Percentiles rank a stretch among this genome's conserved stretches.
phyloP scores from a whole-genome alignment of 2,888 invertebrate species.

The Cephus pygmeus region DNA sequence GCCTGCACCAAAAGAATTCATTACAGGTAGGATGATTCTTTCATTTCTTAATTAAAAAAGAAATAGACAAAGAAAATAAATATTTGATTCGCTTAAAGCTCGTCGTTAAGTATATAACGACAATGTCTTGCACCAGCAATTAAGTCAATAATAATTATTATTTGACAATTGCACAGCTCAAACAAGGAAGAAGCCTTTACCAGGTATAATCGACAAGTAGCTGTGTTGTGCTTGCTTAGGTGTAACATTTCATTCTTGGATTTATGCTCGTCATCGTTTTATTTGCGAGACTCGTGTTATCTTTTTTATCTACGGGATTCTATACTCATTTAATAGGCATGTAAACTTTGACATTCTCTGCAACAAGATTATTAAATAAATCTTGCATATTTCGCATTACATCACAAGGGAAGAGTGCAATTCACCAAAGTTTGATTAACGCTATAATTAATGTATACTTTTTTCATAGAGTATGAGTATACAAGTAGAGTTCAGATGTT shows the following conservation, averaged over 20 bases:
- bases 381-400: not conserved
- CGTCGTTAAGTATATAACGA: slow-evolving; percentile 1
- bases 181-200: slow-evolving; percentile 62
- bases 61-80: not conserved
- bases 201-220: slow-evolving; percentile 57
- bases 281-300: not conserved
- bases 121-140: not conserved
- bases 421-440: not conserved
- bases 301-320: not conserved
- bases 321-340: not conserved
- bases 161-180: slow-evolving; percentile 60
- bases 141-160: slow-evolving; percentile 29
- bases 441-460: not conserved
- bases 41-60: slow-evolving; percentile 15
- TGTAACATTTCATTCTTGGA: slow-evolving; percentile 23
- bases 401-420: not conserved
- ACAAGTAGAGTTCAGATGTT: not conserved
- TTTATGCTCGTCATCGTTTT: not conserved
- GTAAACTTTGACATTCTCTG: not conserved
- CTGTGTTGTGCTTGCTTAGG: slow-evolving; percentile 45
- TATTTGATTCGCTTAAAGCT: slow-evolving; percentile 5
- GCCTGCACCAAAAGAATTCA: slow-evolving; percentile 82
- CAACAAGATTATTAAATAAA: not conserved
- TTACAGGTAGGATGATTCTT: slow-evolving; percentile 71
- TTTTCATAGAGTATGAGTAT: not conserved